Conservation (phyloP, 1,140 invertebrate species). For the Littorina saxatilis region DNA sequence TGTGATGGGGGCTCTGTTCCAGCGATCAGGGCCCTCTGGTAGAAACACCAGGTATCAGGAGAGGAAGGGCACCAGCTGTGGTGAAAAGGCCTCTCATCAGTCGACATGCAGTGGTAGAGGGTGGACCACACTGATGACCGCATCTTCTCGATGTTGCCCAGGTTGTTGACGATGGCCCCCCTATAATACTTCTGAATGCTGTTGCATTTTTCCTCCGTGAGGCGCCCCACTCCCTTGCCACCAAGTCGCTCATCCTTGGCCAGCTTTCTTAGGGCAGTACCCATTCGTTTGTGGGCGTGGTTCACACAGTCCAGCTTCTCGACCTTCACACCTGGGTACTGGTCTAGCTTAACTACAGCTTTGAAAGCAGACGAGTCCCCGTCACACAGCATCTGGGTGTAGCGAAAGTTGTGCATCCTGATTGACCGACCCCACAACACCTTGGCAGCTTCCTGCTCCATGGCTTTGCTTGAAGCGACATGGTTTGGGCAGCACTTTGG, state of each 20-base stretch:
- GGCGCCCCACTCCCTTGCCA: neutral
- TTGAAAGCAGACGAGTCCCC: too few species aligned
- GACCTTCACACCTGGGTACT: too few species aligned
- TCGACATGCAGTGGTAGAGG: slow-evolving; percentile 19
- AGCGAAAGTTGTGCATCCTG: too few species aligned
- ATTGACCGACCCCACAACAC: too few species aligned
- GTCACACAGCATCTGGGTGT: too few species aligned
- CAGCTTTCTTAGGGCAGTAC: too few species aligned
- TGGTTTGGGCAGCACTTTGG: too few species aligned
- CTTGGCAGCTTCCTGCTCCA: too few species aligned
- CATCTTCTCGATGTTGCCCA: slow-evolving; percentile 26
- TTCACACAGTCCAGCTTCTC: too few species aligned
- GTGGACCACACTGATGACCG: slow-evolving; percentile 21
- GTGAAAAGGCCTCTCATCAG: slow-evolving; percentile 15
- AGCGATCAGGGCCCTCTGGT: slow-evolving; percentile 5
- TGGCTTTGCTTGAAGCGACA: too few species aligned
- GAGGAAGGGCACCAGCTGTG: slow-evolving; percentile 25
- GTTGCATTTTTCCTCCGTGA: neutral
- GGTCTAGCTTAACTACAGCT: too few species aligned
- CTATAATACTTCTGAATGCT: neutral
- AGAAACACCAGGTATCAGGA: slow-evolving; percentile 39
- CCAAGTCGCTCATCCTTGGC: neutral
- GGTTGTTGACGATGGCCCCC: neutral
- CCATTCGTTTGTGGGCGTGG: too few species aligned
- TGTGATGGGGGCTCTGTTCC: neutral